Base-by-base conservation (phyloP, 2,888 invertebrate genomes). In the Agonopterix arenella region DNA sequence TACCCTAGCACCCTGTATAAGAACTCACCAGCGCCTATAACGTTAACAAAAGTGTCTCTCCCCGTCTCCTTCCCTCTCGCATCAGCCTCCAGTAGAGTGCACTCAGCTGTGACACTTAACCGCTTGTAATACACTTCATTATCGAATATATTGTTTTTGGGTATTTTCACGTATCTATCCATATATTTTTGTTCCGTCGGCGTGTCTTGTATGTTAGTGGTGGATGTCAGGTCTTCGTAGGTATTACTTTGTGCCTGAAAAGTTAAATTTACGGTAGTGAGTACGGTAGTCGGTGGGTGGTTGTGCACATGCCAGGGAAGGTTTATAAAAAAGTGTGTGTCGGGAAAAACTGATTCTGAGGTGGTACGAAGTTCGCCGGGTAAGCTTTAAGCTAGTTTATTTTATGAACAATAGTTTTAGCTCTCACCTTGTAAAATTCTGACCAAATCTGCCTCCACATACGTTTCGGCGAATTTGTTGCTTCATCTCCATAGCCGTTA, bases 1-100 rank as follows among this genome's bases (percentile, higher is more conserved):
- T n/a, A n/a, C n/a, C n/a, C n/a, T n/a, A n/a, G n/a, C n/a, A n/a
- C n/a, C n/a, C n/a, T n/a, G n/a, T n/a, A n/a, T n/a, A n/a, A n/a
- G n/a, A n/a, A n/a, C 59, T 83, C 61, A 62, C 93, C 93, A 43
- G 92, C 90, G 9, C 93, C 94, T 37, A 93, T 91, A 7, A 94
- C 86, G 68, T 93, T 93, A 0, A 94, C 60, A 59, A 89, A 93
- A 0, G 92, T 93, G 7, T 80, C 76, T 38, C 84, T 91, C 28
- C 76, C 84, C 2, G 70, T 79, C 0, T 76, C 76, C 9, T 70
- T 71, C 0, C 91, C 93, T n/a, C 93, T 79, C 0, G 80, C 73
- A 52, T 93, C 90, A 0, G 92, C 92, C 52, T 93, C 93, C 11
- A 93, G 61, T 1, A 94, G 67, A 36, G 92, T 78, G 8, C 91